Conservation (phyloP, 1,140 invertebrate genomes). For the Drosophila funebris region DNA sequence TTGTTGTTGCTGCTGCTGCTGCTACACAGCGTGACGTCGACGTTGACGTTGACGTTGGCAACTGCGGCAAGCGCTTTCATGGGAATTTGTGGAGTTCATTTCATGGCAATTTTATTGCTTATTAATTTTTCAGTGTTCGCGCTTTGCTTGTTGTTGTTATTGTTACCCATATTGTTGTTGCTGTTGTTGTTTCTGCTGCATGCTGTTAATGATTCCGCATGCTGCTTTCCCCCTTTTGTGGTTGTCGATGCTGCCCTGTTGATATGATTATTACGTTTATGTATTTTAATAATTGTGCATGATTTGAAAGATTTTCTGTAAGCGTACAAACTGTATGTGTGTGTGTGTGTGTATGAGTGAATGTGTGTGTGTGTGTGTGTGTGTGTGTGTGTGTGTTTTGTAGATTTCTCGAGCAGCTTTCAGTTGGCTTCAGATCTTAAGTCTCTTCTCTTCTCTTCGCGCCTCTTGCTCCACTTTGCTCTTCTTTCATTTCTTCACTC, state of each 20-base stretch:
- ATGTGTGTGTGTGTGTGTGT: not conserved
- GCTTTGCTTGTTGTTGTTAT: constrained; percentile 42
- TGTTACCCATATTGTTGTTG: constrained; percentile 13
- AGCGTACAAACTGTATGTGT: not conserved
- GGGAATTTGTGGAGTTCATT: constrained; percentile 82
- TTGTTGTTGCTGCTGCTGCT: constrained; percentile 2
- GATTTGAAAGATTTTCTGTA: constrained; percentile 74
- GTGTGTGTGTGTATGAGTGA: not conserved
- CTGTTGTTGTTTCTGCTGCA: constrained; percentile 45
- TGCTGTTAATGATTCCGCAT: constrained; percentile 69
- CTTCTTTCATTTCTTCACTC: not conserved
- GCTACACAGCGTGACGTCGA: constrained; percentile 62
- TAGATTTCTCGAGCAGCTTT: constrained; percentile 24
- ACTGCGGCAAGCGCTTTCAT: constrained; percentile 65
- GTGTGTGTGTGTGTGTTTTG: not conserved
- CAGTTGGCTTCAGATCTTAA: constrained; percentile 9
- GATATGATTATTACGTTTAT: constrained; percentile 82
- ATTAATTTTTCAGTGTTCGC: constrained; percentile 83
- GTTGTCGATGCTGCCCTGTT: constrained; percentile 54
- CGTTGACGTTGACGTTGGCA: constrained; percentile 31
- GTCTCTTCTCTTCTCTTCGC: not conserved
- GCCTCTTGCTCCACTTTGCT: not conserved
- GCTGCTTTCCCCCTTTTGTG: constrained; percentile 35
- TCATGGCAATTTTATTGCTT: constrained; percentile 84
- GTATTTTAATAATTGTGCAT: constrained; percentile 84